Percentiles rank a stretch among this genome's conserved stretches.
Conservation (phyloP, 2,797 vertebrate genomes). For the Gymnopithys bicolor region DNA sequence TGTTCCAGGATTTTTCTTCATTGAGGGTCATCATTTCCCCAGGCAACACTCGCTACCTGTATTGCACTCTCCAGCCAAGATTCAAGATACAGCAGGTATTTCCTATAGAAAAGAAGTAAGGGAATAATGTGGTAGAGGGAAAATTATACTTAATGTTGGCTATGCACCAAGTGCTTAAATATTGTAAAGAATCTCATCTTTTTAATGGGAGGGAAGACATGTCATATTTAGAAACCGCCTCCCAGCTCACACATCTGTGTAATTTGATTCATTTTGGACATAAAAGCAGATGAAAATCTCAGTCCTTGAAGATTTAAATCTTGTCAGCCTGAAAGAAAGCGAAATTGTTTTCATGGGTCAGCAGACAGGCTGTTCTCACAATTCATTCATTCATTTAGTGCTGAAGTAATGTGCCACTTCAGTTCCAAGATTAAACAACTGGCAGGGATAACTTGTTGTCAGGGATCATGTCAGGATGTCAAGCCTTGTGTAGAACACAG, state of each 20-base stretch:
- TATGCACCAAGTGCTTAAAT: neutral
- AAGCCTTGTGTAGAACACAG: neutral
- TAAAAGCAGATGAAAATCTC: slow-evolving; percentile 34
- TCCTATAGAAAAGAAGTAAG: neutral
- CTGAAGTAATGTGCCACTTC: slow-evolving; percentile 1
- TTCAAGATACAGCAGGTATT: neutral
- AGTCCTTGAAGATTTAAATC: slow-evolving; percentile 26
- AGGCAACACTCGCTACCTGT: neutral
- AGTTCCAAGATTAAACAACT: slow-evolving; percentile 37
- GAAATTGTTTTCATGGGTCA: slow-evolving; percentile 51
- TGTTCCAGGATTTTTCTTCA: neutral
- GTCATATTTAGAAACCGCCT: neutral
- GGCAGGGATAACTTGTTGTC: neutral
- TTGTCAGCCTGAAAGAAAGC: slow-evolving; percentile 3
- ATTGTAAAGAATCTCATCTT: neutral
- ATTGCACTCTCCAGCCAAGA: neutral
- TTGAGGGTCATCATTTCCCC: neutral
- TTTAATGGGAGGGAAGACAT: neutral
- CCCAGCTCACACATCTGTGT: neutral
- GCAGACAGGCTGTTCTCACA: slow-evolving; percentile 1
- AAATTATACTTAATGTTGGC: neutral
- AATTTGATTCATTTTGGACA: slow-evolving; percentile 19
- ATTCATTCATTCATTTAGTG: slow-evolving; percentile 36
- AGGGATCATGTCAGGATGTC: neutral
- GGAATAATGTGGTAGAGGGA: neutral